These are phyloP conservation scores for Drosophila tristis DNA, from an alignment of 1,140 invertebrate species.

Conservation along the genomic window DNA sequence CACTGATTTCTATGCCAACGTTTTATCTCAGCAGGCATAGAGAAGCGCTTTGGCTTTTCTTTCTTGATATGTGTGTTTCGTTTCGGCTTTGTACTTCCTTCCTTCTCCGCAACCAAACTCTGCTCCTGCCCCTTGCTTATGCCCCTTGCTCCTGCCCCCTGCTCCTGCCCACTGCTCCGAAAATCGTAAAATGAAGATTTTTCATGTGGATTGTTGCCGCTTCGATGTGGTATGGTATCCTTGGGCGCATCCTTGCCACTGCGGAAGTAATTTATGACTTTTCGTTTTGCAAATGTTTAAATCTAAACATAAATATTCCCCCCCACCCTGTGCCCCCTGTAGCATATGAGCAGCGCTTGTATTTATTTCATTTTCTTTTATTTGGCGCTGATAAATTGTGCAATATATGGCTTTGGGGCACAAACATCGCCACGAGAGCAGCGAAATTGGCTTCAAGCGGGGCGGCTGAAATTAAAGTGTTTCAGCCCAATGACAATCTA, in stretches of 20 bases:
- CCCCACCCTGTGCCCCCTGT: conserved; percentile 20
- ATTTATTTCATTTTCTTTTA: conserved; percentile 79
- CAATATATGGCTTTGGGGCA: conserved; percentile 69
- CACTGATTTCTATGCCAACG: conserved; percentile 78
- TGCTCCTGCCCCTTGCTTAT: background rate
- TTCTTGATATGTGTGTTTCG: conserved; percentile 72
- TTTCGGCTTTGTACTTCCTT: conserved; percentile 34
- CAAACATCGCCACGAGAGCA: conserved; percentile 46
- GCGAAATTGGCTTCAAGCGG: conserved; percentile 67
- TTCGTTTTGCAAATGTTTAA: conserved; percentile 82
- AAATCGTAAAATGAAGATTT: conserved; percentile 83
- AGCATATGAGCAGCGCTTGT: conserved; percentile 76
- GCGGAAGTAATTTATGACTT: conserved; percentile 83
- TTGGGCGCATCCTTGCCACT: conserved; percentile 67
- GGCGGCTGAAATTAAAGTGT: conserved; percentile 38
- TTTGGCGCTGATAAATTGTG: conserved; percentile 79
- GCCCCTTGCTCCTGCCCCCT: background rate
- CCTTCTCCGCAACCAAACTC: background rate
- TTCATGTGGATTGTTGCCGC: conserved; percentile 73
- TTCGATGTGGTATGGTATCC: conserved; percentile 54
- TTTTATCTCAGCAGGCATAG: conserved; percentile 67
- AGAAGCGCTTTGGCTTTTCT: conserved; percentile 54
- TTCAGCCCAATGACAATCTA: conserved; percentile 64
- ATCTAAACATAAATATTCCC: conserved; percentile 79
- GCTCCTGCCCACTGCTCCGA: conserved; percentile 33